Evolutionary conservation across 2,113 vertebrate species (phyloP).

Genomic region (Ammodramus savannarum): DNA sequence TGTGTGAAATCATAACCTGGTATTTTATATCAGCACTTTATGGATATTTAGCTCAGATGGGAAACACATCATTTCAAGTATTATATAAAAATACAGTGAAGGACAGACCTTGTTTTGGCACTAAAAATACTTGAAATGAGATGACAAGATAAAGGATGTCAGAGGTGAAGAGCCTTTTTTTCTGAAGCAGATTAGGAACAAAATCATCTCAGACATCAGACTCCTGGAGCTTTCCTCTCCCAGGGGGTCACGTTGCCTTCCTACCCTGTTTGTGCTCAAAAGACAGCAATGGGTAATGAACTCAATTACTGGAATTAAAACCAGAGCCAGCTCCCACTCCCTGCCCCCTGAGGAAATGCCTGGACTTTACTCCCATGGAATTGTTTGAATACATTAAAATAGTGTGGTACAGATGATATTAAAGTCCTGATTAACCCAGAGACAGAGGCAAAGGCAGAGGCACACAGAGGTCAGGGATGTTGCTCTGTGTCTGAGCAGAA

Average conservation of each 20-base stretch:
- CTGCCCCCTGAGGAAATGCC: neutral
- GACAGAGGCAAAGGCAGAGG: neutral
- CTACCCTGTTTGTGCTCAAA: neutral
- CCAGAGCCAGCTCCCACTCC: neutral
- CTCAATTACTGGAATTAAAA: conserved; percentile 14
- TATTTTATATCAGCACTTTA: neutral
- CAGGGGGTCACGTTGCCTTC: neutral
- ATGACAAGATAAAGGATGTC: neutral
- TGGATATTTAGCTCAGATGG: neutral
- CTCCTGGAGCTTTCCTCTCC: neutral
- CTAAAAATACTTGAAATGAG: neutral
- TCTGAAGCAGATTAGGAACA: neutral
- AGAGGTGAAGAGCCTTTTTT: neutral
- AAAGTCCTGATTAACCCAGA: neutral
- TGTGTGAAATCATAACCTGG: neutral
- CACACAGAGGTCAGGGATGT: neutral
- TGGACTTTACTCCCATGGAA: neutral
- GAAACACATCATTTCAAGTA: neutral
- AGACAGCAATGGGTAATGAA: neutral
- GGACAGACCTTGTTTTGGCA: neutral
- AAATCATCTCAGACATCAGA: neutral
- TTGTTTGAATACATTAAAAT: neutral
- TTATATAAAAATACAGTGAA: neutral
- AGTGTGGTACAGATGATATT: neutral
- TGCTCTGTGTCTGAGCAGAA: neutral